Evolutionary conservation across 2,888 invertebrate genomes (phyloP).

Genomic region (Phengaris alcon): DNA sequence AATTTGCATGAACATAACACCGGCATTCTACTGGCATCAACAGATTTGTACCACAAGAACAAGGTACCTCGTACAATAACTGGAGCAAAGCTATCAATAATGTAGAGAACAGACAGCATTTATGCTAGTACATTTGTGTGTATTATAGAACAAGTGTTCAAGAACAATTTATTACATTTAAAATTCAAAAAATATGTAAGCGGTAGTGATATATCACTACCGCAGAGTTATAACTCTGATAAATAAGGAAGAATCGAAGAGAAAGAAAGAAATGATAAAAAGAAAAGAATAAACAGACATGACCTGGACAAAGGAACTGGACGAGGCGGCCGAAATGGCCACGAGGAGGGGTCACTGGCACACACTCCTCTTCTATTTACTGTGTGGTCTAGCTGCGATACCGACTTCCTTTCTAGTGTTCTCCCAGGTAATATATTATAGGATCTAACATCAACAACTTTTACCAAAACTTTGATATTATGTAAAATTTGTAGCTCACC

Average conservation of each 20-base stretch:
- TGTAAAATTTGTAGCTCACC: no score
- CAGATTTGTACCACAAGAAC: background rate
- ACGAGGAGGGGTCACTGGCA: slow-evolving; percentile 83
- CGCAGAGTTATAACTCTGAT: slow-evolving; percentile 1
- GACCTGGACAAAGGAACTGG: slow-evolving; percentile 73
- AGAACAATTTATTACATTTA: background rate
- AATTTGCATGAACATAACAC: slow-evolving; percentile 14
- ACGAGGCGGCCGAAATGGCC: slow-evolving; percentile 79
- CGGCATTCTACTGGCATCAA: background rate
- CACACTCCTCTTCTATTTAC: slow-evolving; percentile 79
- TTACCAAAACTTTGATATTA: no score
- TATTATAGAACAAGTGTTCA: background rate
- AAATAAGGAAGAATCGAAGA: slow-evolving; percentile 14
- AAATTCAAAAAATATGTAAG: background rate
- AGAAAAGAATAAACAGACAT: slow-evolving; percentile 34
- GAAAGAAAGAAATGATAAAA: slow-evolving; percentile 4
- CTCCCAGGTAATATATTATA: slow-evolving; percentile 73
- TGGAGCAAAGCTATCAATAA: slow-evolving; percentile 14
- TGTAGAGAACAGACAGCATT: background rate
- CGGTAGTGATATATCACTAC: background rate
- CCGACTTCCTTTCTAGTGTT: slow-evolving; percentile 83
- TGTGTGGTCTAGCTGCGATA: slow-evolving; percentile 82
- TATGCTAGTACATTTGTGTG: background rate
- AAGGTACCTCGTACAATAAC: slow-evolving; percentile 8
- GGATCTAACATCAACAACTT: no score